These are phyloP conservation scores for Raja brachyura DNA, from an alignment of 2,113 vertebrate species.

Conservation along the genomic window DNA sequence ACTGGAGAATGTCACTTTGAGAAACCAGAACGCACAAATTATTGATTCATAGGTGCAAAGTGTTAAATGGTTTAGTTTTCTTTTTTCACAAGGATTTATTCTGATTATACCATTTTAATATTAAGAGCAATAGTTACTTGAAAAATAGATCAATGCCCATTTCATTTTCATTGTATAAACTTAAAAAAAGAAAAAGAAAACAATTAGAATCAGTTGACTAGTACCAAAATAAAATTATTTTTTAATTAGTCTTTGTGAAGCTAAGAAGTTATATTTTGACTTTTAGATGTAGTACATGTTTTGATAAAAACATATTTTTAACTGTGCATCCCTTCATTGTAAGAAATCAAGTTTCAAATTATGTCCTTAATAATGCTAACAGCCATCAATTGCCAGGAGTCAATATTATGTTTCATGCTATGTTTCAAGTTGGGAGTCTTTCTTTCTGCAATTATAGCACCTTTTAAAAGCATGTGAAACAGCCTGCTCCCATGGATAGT, in stretches of 20 bases:
- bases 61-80: neutral
- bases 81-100: neutral
- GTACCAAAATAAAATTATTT: neutral
- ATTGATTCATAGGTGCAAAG: neutral
- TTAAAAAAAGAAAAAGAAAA: neutral
- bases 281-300: neutral
- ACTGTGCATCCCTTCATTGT: neutral
- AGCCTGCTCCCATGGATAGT: slow-evolving; percentile 20
- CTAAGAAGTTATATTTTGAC: neutral
- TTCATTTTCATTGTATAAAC: neutral
- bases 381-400: slow-evolving; percentile 18
- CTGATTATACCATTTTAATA: neutral
- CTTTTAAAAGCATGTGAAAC: slow-evolving; percentile 34
- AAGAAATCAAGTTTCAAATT: neutral
- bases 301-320: neutral
- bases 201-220: neutral
- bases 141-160: neutral
- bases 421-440: neutral
- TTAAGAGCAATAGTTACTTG: neutral
- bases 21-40: no score
- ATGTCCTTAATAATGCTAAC: neutral
- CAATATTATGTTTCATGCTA: neutral
- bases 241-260: neutral
- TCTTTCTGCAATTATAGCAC: neutral
- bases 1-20: neutral